phyloP scores from a whole-genome alignment of 2,888 invertebrate species.

The Catocala nupta region DNA sequence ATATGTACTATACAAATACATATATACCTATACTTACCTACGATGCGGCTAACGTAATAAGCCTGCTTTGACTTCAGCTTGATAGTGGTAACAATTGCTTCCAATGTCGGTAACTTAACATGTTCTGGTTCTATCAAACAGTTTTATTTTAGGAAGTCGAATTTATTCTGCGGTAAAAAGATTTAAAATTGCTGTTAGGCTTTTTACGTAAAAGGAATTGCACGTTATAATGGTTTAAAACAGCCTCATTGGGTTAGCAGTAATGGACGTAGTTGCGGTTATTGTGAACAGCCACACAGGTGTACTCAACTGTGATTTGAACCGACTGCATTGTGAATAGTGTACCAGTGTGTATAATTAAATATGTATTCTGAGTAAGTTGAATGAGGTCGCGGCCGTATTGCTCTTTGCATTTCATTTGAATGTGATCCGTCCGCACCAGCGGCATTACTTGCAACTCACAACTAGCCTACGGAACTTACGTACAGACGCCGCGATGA shows the following conservation, averaged over 20 bases:
- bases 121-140: no score
- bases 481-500: slow-evolving; percentile 33
- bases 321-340: slow-evolving; percentile 38
- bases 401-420: slow-evolving; percentile 35
- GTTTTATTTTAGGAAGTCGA: no score
- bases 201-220: no score
- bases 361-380: slow-evolving; percentile 11
- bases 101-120: no score
- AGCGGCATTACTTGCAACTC: slow-evolving; percentile 10
- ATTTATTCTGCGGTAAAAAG: no score
- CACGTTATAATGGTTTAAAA: not conserved
- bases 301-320: slow-evolving; percentile 30
- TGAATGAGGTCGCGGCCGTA: slow-evolving; percentile 32
- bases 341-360: slow-evolving; percentile 35
- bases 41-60: no score
- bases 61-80: no score
- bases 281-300: slow-evolving; percentile 15
- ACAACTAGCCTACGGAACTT: slow-evolving; percentile 13
- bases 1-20: no score
- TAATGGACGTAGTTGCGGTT: slow-evolving; percentile 38
- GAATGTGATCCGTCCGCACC: slow-evolving; percentile 24
- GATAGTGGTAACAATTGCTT: no score
- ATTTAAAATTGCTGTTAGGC: no score
- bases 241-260: slow-evolving; percentile 12
- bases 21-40: no score